A percentile compares a stretch with the other conserved stretches of the same genome.
phyloP scores from a whole-genome alignment of 2,113 vertebrate species.

The Labeo rohita region DNA sequence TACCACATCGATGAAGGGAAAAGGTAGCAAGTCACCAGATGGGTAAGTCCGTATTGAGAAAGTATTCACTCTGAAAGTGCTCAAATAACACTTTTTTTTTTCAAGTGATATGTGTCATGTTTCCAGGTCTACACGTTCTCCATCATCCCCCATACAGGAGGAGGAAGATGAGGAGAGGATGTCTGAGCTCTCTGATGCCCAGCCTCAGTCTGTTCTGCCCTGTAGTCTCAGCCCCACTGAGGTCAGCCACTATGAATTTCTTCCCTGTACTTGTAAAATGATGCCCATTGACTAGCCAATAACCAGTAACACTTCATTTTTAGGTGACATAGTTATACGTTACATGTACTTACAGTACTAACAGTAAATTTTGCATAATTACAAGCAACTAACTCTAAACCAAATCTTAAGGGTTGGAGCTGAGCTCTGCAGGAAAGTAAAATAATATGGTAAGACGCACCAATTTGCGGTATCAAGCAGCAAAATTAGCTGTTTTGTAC shows the following conservation, averaged over 20 bases:
- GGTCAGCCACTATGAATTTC: constrained; percentile 62
- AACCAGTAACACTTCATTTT: background rate
- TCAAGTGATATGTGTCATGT: background rate
- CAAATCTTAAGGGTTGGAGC: background rate
- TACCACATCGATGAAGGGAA: constrained; percentile 74
- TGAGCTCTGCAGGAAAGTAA: too few relatives aligned
- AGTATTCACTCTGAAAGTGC: background rate
- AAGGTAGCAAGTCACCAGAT: constrained; percentile 83
- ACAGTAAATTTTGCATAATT: background rate
- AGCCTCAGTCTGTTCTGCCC: constrained; percentile 66
- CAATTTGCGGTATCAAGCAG: too few relatives aligned
- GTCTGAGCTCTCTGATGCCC: constrained; percentile 72
- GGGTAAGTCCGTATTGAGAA: constrained; percentile 73
- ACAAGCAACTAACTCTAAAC: background rate
- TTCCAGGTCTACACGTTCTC: constrained; percentile 79
- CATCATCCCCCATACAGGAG: constrained; percentile 83
- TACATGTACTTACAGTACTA: background rate
- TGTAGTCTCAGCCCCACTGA: constrained; percentile 70
- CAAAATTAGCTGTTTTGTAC: too few relatives aligned
- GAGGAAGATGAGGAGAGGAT: constrained; percentile 83
- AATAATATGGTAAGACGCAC: too few relatives aligned
- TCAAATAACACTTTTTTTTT: background rate
- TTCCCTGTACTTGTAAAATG: background rate
- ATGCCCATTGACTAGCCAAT: background rate
- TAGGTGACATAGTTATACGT: background rate